phyloP scores from a whole-genome alignment of 2,797 vertebrate genomes.

The Lacerta bilineata region DNA sequence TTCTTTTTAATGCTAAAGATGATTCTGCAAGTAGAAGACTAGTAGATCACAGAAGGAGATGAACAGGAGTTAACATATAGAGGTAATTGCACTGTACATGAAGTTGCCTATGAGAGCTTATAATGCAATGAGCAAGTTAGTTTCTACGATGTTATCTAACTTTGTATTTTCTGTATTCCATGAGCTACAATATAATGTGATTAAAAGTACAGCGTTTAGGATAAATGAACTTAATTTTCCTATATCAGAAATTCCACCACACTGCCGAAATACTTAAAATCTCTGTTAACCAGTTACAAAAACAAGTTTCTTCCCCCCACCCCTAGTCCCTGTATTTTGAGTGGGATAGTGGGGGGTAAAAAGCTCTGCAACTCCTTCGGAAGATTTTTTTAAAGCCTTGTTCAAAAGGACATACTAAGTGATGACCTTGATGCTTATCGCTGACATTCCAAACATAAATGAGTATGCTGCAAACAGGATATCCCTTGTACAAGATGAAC shows the following conservation, averaged over 20 bases:
- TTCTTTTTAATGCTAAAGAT: no score
- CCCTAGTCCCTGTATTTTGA: background rate
- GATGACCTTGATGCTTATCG: conserved; percentile 30
- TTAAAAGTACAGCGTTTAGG: background rate
- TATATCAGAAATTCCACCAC: background rate
- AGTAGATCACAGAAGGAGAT: no score
- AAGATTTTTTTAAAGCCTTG: conserved; percentile 23
- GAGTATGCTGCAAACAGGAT: conserved; percentile 33
- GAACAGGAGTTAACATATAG: no score
- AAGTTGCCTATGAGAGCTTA: background rate
- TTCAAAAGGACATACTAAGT: conserved; percentile 33
- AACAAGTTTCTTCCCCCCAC: conserved; percentile 17
- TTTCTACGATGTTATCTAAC: background rate
- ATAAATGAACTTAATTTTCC: background rate
- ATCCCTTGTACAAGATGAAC: conserved; percentile 13
- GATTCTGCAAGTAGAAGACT: no score
- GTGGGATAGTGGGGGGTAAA: background rate
- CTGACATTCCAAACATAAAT: conserved; percentile 26
- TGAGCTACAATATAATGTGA: background rate
- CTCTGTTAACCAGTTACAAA: conserved; percentile 42
- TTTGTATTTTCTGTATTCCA: background rate
- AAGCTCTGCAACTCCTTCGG: background rate
- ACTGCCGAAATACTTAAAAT: conserved; percentile 19
- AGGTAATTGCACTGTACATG: background rate
- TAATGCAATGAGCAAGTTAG: background rate